Base-by-base conservation (phyloP, 1,140 invertebrate genomes). In the Adoxophyes honmai region DNA sequence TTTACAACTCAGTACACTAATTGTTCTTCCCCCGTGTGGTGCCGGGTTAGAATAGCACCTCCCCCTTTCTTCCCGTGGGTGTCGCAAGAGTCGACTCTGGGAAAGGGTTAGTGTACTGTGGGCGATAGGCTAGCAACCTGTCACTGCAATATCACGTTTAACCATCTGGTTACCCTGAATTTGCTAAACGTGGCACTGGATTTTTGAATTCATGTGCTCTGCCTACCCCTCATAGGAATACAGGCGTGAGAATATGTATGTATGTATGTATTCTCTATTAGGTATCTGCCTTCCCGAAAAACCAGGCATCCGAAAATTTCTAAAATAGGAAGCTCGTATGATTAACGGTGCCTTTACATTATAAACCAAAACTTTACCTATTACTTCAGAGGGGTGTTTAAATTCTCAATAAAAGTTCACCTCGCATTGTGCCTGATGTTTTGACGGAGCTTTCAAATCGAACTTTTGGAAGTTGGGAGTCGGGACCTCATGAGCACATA, bases 351-450 rank as follows among this genome's bases (percentile, higher is more conserved):
- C 15, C 38, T 55, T 55, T 3, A 5, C 38, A 38, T 28, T 28
- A 28, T 28, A 28, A 28, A 28, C 21, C 21, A 13, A 71, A 75
- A 73, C 66, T 73, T 73, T 60, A n/a, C 62, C 69, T 67, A 77
- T 74, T 77, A 77, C 67, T 58, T 57, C 28, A 55, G 68, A 77
- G 66, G 60, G 71, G 53, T 64, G 70, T 69, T 78, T 75, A 70
- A 75, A 78, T 75, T 74, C 68, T 11, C 64, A 68, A 75, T 78
- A 78, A 73, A 75, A 75, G 61, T 78, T 75, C 37, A 34, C 11
- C n/a, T 56, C 60, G 48, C 51, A 62, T 68, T 64, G 56, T 63
- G 57, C 60, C 57, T 66, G 67, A 70, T 70, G 64, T 70, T 70
- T 64, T 66, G 60, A 69, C 67, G 61, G 59, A 52, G 57, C 52